Evolutionary conservation across 2,113 vertebrate genomes (phyloP).

Genomic region (Paramisgurnus dabryanus): DNA sequence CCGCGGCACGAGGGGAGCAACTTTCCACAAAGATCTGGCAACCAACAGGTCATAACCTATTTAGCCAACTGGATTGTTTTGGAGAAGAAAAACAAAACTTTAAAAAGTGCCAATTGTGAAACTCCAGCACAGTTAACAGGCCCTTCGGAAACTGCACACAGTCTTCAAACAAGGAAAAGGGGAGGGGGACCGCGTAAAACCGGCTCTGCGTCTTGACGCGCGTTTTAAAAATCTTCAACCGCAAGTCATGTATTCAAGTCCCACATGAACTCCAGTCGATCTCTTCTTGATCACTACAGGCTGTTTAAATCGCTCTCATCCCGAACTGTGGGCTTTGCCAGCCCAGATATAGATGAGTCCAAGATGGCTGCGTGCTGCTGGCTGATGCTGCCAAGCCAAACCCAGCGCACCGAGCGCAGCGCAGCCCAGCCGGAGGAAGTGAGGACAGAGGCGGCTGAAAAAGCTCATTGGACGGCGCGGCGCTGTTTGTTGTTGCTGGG

Average conservation of each 20-base stretch:
- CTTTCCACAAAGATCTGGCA: slow-evolving; percentile 30
- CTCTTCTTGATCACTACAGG: slow-evolving; percentile 14
- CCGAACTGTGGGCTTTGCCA: slow-evolving; percentile 27
- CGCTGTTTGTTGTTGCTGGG: slow-evolving; percentile 78
- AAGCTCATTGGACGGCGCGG: slow-evolving; percentile 53
- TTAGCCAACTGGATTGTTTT: neutral
- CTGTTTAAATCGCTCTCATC: slow-evolving; percentile 49
- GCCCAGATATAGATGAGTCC: slow-evolving; percentile 58
- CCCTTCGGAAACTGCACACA: slow-evolving; percentile 52
- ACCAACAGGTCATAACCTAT: slow-evolving; percentile 43
- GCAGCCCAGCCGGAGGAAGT: slow-evolving; percentile 65
- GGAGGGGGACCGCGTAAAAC: slow-evolving; percentile 39
- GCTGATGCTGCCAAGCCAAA: slow-evolving; percentile 59
- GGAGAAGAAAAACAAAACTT: neutral
- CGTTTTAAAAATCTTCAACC: neutral
- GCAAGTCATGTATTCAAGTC: neutral
- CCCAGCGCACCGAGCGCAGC: slow-evolving; percentile 52
- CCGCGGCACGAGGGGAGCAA: slow-evolving; percentile 39
- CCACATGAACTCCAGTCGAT: neutral
- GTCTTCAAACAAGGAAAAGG: slow-evolving; percentile 42
- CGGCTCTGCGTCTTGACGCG: slow-evolving; percentile 24
- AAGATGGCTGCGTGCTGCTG: slow-evolving; percentile 81
- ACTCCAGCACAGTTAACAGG: slow-evolving; percentile 45
- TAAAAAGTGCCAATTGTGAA: slow-evolving; percentile 19
- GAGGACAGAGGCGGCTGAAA: slow-evolving; percentile 57